A percentile compares a stretch with the other conserved stretches of the same genome.
Conservation (phyloP, 2,113 vertebrate genomes). For the Meles meles region DNA sequence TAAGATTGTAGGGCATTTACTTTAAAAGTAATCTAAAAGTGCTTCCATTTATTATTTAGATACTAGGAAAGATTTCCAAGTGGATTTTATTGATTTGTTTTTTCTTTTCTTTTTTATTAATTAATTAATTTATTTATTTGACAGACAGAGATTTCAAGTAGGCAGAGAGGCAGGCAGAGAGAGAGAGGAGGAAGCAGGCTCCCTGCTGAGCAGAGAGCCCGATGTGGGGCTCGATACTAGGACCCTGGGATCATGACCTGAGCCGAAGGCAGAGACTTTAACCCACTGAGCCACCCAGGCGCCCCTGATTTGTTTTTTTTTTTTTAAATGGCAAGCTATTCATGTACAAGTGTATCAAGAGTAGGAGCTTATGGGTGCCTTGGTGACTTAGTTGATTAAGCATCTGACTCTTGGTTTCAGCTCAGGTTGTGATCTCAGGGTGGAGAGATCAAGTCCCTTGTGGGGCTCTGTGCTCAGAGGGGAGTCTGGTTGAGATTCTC, state of each 20-base stretch:
- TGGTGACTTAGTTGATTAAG: neutral
- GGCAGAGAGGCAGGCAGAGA: no score
- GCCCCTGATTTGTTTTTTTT: neutral
- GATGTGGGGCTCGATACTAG: no score
- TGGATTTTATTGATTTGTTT: neutral
- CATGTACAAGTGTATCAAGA: neutral
- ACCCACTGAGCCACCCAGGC: no score
- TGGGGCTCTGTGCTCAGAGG: neutral
- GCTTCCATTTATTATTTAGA: neutral
- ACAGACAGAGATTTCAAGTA: no score
- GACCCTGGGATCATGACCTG: no score
- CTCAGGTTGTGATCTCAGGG: neutral
- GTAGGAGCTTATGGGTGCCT: neutral
- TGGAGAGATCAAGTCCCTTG: neutral
- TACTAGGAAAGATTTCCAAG: neutral
- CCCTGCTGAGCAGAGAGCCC: no score
- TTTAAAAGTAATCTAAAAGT: constrained; percentile 3
- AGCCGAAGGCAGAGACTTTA: no score
- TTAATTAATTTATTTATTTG: no score
- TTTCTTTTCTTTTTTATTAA: no score
- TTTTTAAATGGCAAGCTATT: neutral
- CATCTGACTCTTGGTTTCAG: neutral
- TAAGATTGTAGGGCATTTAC: neutral
- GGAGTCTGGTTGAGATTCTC: neutral
- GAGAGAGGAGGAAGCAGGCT: no score